Base-by-base conservation (phyloP, 2,113 vertebrate species). In the Laticauda laticaudata region DNA sequence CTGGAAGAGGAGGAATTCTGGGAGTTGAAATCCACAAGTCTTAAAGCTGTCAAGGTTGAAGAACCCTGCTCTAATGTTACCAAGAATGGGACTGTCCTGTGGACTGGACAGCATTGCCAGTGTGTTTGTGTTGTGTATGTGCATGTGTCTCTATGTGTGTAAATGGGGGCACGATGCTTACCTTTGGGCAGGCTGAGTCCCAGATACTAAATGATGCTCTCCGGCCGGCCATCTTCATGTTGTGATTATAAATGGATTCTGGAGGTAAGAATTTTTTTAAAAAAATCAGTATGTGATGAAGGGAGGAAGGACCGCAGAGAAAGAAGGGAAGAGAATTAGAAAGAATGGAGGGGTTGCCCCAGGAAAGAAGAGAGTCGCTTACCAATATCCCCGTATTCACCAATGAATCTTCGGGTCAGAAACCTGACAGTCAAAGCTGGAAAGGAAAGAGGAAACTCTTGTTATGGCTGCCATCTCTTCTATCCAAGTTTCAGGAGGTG, bases 331-430 rank as follows among this genome's bases (percentile, higher is more conserved):
- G 88, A 12, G 11, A 57, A 24, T 8, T 2, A 12, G 20, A 39
- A 39, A 29, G 56, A 9, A 1, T 1, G 12, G 23, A 34, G 54
- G 7, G 54, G 59, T 51, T 9, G 23, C 86, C 6, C 0, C 5
- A 2, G 34, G 3, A 45, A 26, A 11, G 12, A 59, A 89, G 57
- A 54, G 14, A 39, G 4, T 59, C 29, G 94, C 96, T 96, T 89
- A 98, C 98, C 97, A 5, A 98, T 98, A 59, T 98, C 97, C 69
- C 98, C 98, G 54, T 98, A 98, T 95, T 98, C 98, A 45, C 98
- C 98, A 14, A 98, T 98, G 93, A 98, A 98, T 54, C 98, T 97
- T 43, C 98, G 95, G 15, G 98, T 98, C 45, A 98, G 92, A 88
- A 98, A 98, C 15, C 98, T 98, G 34, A 98, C 98, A 1, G 97